Evolutionary conservation across 2,888 invertebrate species (phyloP), one percentile per base, ranked within the genome.

Genomic region (Ctena decussata): DNA sequence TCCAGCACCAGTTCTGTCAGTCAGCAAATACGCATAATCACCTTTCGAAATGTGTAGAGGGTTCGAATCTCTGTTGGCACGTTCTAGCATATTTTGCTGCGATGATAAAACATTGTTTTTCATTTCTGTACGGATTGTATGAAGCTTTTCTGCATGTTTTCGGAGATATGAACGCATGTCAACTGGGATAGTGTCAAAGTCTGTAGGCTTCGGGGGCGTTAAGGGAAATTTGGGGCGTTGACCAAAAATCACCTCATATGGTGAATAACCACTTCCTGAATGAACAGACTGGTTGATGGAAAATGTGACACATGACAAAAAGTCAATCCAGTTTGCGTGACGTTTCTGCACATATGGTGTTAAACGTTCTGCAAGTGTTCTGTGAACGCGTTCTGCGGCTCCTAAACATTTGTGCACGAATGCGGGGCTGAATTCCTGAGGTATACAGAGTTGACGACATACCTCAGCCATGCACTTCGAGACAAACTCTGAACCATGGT

Each of bases 331-430:
- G 12, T 69, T 41, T 27, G 27, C 35, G 12, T 49, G 60, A 24
- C 57, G 60, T 21, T 35, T 46, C 46, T 79, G 12, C 69, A 87
- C 41, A 46, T 82, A 87, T 3, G 82, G 82, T 0, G 84, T 84
- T 6, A 87, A 35, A 2, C 77, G 72, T 46, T 81, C 86, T 21
- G 84, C 81, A 21, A 82, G n/a, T 49, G 76, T 81, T 15, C 76
- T 27, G 39, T 87, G 86, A n/a, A 77, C 70, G 1, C 81, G 78
- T 46, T 87, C 79, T 60, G 78, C 81, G 6, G 83, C 83, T 18
- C 79, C 84, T 57, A 87, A 57, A 32, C 87, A 87, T 37, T 84
- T 79, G 49, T 87, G 87, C 15, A 82, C 81, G 73, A 77, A 87
- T 41, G 77, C 80, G 0, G 83, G 82, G 21, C 87, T 86, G 44